Base-by-base conservation (phyloP, 1,140 invertebrate species). In the Aricia agestis region DNA sequence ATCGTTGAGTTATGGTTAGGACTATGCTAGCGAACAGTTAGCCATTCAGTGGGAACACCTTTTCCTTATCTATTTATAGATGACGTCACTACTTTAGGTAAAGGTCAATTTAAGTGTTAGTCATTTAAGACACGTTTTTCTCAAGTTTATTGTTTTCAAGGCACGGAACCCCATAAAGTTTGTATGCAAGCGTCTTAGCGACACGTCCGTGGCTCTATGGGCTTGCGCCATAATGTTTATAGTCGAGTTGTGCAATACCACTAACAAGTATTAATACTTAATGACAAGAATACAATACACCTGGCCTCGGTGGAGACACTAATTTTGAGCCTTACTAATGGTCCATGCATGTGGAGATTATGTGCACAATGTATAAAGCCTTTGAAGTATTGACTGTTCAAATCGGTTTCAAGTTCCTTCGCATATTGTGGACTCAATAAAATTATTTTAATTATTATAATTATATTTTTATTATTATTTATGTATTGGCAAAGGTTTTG, bases 181-280 rank as follows among this genome's bases (percentile, higher is more conserved):
- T 68, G 58, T 32, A 68, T 52, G 25, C 65, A 66, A 66, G 61
- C 42, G 41, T 66, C 52, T 63, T 59, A 10, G 57, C 32, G 58
- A 58, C 36, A 71, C 15, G 59, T 18, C 68, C 63, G 69, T 52
- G 69, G 31, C 17, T 19, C 42, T n/a, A 45, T 63, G 18, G 25
- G 65, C 63, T 80, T 80, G 72, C 78, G 74, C 67, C 78, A 78
- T 59, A 75, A 32, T 41, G 66, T 75, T 75, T 73, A 75, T 74
- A 76, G 42, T 57, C 69, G 66, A 17, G 69, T 69, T 70, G 75
- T 78, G 74, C 72, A 61, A 72, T 71, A 78, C 36, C 45, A 71
- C 71, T 75, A 73, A 77, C 78, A 67, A 71, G 69, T 74, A 76
- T 76, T 74, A 77, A 75, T 76, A n/a, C n/a, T n/a, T n/a, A 76